A percentile compares a stretch with the other conserved stretches of the same genome.
Evolutionary conservation across 2,888 invertebrate species (phyloP).

Genomic region (Microdon myrmicae): DNA sequence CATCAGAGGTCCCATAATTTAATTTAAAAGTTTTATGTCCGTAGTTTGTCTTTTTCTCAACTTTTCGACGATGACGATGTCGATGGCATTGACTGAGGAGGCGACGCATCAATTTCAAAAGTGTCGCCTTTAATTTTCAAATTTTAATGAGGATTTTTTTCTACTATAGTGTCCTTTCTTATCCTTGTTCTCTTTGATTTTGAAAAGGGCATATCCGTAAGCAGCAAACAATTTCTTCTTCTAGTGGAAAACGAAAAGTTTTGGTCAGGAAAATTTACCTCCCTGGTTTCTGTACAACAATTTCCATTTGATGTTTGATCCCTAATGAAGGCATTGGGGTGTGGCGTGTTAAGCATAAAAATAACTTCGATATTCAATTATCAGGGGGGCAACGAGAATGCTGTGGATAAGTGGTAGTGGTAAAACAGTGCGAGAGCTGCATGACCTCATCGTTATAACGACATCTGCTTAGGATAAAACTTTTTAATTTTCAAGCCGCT

Average conservation of each 20-base stretch:
- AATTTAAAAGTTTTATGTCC: slow-evolving; percentile 48
- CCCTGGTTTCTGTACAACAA: neutral
- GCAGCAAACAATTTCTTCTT: slow-evolving; percentile 17
- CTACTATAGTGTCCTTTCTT: slow-evolving; percentile 2
- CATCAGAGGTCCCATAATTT: slow-evolving; percentile 46
- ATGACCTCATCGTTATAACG: too few species aligned
- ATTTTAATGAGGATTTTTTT: slow-evolving; percentile 47
- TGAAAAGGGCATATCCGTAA: slow-evolving; percentile 3
- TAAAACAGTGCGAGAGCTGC: too few species aligned
- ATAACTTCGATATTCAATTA: slow-evolving; percentile 25
- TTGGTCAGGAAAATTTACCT: neutral
- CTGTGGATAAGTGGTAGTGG: slow-evolving; percentile 28
- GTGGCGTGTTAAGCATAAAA: slow-evolving; percentile 10
- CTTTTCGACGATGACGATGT: slow-evolving; percentile 9
- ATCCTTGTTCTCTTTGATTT: slow-evolving; percentile 14
- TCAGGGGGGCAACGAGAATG: slow-evolving; percentile 15
- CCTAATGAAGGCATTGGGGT: slow-evolving; percentile 13
- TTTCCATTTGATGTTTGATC: slow-evolving; percentile 22
- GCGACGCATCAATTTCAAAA: slow-evolving; percentile 38
- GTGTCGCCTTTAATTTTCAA: slow-evolving; percentile 49
- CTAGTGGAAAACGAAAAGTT: slow-evolving; percentile 13
- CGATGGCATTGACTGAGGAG: neutral
- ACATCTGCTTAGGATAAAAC: slow-evolving; percentile 2
- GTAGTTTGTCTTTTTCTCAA: slow-evolving; percentile 40
- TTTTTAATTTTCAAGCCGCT: neutral